Conservation (phyloP, 2,888 invertebrate species). For the Nemapogon koenigi region DNA sequence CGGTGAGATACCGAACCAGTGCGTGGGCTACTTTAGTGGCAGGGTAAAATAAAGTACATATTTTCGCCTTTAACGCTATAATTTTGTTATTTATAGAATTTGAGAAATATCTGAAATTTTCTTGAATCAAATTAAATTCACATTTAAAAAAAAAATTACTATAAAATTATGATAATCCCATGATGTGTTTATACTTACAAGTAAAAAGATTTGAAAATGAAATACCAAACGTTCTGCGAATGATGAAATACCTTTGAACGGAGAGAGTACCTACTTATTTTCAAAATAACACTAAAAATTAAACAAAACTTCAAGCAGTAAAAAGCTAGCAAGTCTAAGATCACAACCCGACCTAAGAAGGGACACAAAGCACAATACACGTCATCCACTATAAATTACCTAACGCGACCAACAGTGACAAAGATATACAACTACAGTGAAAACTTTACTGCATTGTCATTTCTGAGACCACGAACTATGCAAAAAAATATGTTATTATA, state of each 20-base stretch:
- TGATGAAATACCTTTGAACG: too few species aligned
- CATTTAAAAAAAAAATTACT: too few species aligned
- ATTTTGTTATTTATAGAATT: not conserved
- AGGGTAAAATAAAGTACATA: not conserved
- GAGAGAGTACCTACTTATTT: too few species aligned
- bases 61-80: not conserved
- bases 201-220: too few species aligned
- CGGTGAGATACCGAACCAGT: too few species aligned
- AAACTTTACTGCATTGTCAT: constrained; percentile 14
- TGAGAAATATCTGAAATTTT: not conserved
- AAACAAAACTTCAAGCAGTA: too few species aligned
- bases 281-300: too few species aligned
- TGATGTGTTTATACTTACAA: too few species aligned
- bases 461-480: constrained; percentile 8
- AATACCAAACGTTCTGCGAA: too few species aligned
- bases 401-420: constrained; percentile 36
- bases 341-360: constrained; percentile 25
- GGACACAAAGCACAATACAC: constrained; percentile 35
- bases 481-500: constrained; percentile 35
- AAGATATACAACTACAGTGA: constrained; percentile 32
- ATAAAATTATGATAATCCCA: too few species aligned
- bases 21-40: too few species aligned
- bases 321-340: constrained; percentile 32
- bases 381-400: constrained; percentile 46
- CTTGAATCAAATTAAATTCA: not conserved